Conservation (phyloP, 2,113 vertebrate species). For the Anoura caudifer region DNA sequence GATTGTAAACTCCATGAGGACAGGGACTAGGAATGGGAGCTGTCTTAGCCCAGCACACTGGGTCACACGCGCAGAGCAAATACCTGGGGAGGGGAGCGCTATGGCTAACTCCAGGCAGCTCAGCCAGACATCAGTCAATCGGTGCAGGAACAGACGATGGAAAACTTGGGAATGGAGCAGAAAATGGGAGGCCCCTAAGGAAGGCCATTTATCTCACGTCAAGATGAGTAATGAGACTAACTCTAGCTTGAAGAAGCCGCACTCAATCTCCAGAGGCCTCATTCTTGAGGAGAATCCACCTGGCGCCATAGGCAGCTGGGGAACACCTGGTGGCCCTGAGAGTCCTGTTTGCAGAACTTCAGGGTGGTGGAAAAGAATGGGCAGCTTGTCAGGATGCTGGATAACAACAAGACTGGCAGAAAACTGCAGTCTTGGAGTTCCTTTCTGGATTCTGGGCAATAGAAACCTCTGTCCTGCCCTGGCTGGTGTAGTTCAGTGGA, state of each 20-base stretch:
- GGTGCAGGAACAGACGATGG: background rate
- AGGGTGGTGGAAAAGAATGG: background rate
- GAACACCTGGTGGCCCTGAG: background rate
- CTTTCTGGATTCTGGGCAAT: background rate
- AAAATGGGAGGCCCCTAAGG: background rate
- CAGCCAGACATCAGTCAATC: background rate
- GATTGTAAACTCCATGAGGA: background rate
- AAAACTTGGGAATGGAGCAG: background rate
- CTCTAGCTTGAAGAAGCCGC: background rate
- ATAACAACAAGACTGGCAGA: background rate
- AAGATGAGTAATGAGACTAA: background rate
- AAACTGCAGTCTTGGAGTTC: too few relatives aligned
- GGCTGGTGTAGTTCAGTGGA: too few relatives aligned
- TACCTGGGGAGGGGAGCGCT: rapidly evolving
- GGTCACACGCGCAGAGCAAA: background rate
- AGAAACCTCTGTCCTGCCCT: background rate
- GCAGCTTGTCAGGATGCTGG: background rate
- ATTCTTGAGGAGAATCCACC: rapidly evolving
- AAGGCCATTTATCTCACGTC: background rate
- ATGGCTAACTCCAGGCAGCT: background rate
- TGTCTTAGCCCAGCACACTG: background rate
- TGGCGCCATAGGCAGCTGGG: background rate
- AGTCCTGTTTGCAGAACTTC: background rate
- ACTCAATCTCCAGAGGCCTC: rapidly evolving
- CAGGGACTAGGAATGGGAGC: background rate